Base-by-base conservation (phyloP, 1,140 invertebrate genomes). In the Drosophila mojavensis region DNA sequence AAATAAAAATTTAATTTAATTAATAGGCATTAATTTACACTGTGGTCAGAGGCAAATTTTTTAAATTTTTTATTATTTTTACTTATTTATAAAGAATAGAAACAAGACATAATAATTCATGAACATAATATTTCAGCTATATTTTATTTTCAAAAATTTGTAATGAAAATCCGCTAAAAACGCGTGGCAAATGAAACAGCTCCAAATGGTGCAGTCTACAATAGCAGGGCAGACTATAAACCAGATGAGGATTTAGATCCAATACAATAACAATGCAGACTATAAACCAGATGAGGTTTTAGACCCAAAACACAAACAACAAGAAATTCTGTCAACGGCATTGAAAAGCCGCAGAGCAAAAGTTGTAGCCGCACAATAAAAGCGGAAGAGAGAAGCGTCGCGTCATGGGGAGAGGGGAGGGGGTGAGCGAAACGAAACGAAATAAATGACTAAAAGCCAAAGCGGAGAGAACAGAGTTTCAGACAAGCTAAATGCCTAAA, bases 291-390 rank as follows among this genome's bases (percentile, higher is more conserved):
- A n/a, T 53, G 30, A 20, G 15, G 15, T n/a, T 5, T 24, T 15
- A 36, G 33, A 36, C 11, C 36, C 13, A 30, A 43, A 26, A 28
- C 17, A 4, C 33, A 50, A 41, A 2, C 36, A 59, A 48, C 30
- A 43, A 58, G n/a, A 26, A 51, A 64, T 43, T 7, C 56, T 70
- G 59, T 70, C 67, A 75, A 24, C 51, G 28, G n/a, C 72, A 63
- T 15, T 51, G 54, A 47, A 72, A 72, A 60, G 70, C 63, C 70
- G 28, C 64, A 63, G 28, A 69, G 56, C 66, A 48, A 53, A 39
- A 62, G 55, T 76, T 65, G 69, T 39, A 73, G 54, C 63, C 51
- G 24, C 75, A 56, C 26, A 65, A 67, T 77, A 73, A 73, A 73
- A 73, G 62, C 61, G 69, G 45, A 54, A 30, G 50, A 67, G 64